Percentiles rank a stretch among this genome's conserved stretches.
Conservation (phyloP, 2,797 vertebrate genomes). For the Pseudochaenichthys georgianus region DNA sequence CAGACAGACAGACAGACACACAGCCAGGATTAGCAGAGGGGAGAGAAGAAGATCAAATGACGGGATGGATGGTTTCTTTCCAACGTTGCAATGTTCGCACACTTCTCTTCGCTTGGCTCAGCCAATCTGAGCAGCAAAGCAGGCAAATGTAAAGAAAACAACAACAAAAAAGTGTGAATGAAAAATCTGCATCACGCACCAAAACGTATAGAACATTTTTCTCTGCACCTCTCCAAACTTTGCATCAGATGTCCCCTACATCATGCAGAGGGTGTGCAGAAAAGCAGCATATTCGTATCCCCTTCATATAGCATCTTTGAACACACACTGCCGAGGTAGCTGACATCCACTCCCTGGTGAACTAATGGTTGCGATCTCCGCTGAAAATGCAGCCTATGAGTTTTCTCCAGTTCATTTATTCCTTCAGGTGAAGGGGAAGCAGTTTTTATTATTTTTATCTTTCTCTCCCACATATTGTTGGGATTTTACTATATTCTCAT, state of each 20-base stretch:
- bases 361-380: conserved; percentile 61
- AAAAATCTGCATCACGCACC: too few relatives aligned
- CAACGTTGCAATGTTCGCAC: conserved; percentile 53
- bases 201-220: conserved; percentile 11
- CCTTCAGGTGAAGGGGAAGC: conserved; percentile 54
- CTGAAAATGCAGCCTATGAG: conserved; percentile 55
- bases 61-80: conserved; percentile 40
- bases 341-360: conserved; percentile 59
- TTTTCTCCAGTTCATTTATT: conserved; percentile 63
- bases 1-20: conserved; percentile 46
- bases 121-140: conserved; percentile 47
- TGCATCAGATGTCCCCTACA: conserved; percentile 28
- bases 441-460: not conserved
- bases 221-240: conserved; percentile 26
- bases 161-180: too few relatives aligned
- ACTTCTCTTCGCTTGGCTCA: conserved; percentile 48
- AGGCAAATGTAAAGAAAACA: conserved; percentile 40
- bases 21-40: conserved; percentile 55
- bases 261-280: conserved; percentile 17
- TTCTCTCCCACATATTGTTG: conserved; percentile 22
- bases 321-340: conserved; percentile 47
- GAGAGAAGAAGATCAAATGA: conserved; percentile 31
- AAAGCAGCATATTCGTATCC: conserved; percentile 24
- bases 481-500: conserved; percentile 48
- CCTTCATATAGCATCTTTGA: conserved; percentile 48